Base-by-base conservation (phyloP, 2,797 vertebrate genomes). In the Sebastes vulpes region DNA sequence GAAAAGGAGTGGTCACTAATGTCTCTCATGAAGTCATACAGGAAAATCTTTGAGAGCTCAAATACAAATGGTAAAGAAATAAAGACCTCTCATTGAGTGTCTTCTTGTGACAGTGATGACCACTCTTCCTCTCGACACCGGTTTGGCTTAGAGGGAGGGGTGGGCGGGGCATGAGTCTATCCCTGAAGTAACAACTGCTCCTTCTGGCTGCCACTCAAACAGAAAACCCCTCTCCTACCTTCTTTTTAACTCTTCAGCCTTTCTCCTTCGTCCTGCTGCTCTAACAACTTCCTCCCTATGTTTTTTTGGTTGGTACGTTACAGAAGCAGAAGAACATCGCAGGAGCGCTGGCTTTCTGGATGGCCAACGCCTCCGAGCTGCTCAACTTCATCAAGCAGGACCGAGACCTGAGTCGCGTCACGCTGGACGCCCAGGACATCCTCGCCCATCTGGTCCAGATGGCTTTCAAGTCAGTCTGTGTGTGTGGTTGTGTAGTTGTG, bases 301-400 rank as follows among this genome's bases (percentile, higher is more conserved):
- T 85, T 38, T 57, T 50, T 65, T 56, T 9, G 73, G 32, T 81
- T 56, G 84, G 29, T 95, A 20, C 88, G 0, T 94, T 94, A 88
- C 96, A 99, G 98, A 99, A 99, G 81, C 98, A 99, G 96, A 99
- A 99, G 95, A 99, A 99, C 92, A 99, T 99, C 2, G 99, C 99
- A 0, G 98, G 98, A 20, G 98, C 98, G 2, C 97, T 99, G 94
- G 99, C 98, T 48, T 99, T 99, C 94, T 99, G 99, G 99, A 99
- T 99, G 99, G 99, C 98, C 89, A 99, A 99, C 56, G 98, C 99
- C 14, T 99, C 99, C 0, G 99, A 99, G 82, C 96, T 99, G 70
- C 96, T 99, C 81, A 99, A 99, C 95, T 99, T 99, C 87, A 92
- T 99, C 90, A 99, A 99, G 85, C 98, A 99, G 94, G 99, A 99